phyloP scores from a whole-genome alignment of 2,113 vertebrate species.

The Condylura cristata region DNA sequence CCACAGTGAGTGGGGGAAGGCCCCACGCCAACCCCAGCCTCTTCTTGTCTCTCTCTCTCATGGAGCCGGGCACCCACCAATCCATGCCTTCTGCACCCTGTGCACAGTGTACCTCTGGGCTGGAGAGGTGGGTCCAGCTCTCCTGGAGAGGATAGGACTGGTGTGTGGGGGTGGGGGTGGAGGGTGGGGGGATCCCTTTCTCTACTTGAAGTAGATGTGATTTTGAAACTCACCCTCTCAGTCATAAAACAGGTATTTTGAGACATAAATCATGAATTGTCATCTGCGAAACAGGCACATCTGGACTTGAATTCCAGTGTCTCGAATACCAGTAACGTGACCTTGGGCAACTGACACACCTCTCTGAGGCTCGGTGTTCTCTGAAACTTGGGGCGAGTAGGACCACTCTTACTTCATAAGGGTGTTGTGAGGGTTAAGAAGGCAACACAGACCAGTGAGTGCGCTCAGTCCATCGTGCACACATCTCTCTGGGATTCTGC shows the following conservation, averaged over 20 bases:
- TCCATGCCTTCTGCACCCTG: background rate
- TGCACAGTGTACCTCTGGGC: background rate
- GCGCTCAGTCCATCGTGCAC: background rate
- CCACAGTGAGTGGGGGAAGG: background rate
- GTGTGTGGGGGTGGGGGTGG: no score
- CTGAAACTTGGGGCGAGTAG: background rate
- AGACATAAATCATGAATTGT: background rate
- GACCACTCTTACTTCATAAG: background rate
- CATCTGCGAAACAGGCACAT: background rate
- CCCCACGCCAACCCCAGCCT: background rate
- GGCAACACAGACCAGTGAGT: background rate
- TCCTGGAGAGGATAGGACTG: background rate
- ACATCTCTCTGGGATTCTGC: background rate
- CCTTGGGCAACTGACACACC: background rate
- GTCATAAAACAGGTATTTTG: background rate
- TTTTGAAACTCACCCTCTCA: background rate
- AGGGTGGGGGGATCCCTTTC: background rate
- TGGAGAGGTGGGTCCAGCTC: background rate
- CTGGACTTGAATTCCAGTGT: background rate
- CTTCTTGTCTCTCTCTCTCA: background rate
- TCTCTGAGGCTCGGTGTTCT: background rate
- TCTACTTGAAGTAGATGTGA: background rate
- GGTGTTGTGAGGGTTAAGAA: background rate
- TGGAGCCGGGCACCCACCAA: background rate
- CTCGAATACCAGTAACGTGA: background rate